Percentiles rank a stretch among this genome's conserved stretches.
Evolutionary conservation across 2,888 invertebrate genomes (phyloP).

Genomic region (Phoronis australis): DNA sequence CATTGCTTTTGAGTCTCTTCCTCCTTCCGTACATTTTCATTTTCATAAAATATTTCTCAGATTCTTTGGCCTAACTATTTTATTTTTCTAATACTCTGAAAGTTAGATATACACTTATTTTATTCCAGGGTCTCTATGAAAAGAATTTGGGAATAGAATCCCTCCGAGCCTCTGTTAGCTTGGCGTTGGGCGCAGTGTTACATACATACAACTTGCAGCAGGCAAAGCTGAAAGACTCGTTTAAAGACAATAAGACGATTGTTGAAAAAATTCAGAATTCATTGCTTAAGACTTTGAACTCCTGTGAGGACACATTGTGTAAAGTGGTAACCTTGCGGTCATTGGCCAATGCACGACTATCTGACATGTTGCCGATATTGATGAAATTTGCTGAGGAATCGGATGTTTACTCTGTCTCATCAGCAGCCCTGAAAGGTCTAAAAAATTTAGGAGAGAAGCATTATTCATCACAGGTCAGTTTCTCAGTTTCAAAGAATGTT

Average conservation of each 20-base stretch:
- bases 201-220: constrained; percentile 23
- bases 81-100: too few relatives aligned
- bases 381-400: constrained; percentile 58
- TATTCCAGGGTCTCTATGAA: constrained; percentile 50
- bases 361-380: constrained; percentile 60
- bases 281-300: too few relatives aligned
- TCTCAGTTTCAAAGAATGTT: too few relatives aligned
- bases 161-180: constrained; percentile 62
- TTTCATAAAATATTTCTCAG: too few relatives aligned
- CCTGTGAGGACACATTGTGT: constrained; percentile 61
- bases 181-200: constrained; percentile 56
- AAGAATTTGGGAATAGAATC: constrained; percentile 57
- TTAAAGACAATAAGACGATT: background rate
- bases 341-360: constrained; percentile 65
- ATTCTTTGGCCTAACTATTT: too few relatives aligned
- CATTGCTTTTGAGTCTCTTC: constrained; percentile 1
- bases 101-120: too few relatives aligned
- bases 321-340: constrained; percentile 63
- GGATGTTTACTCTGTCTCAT: constrained; percentile 57
- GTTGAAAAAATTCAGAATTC: background rate
- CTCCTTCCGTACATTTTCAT: too few relatives aligned
- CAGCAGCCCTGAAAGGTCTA: constrained; percentile 67
- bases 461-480: constrained; percentile 24
- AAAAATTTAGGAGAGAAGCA: constrained; percentile 39
- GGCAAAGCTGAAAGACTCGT: too few relatives aligned